Percentiles rank a stretch among this genome's conserved stretches.
Conservation (phyloP, 2,888 invertebrate species). For the Slavum lentiscoides region DNA sequence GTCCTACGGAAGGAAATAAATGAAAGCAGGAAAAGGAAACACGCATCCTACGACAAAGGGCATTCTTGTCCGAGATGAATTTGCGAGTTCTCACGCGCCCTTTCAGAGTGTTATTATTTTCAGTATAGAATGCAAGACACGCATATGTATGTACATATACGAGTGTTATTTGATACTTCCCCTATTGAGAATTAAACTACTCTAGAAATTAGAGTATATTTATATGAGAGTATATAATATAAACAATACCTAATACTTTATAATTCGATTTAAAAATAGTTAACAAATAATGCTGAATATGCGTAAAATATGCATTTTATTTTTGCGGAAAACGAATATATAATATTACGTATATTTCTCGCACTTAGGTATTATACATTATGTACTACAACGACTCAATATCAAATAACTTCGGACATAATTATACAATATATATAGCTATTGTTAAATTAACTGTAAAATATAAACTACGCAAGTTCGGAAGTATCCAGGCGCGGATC, state of each 20-base stretch:
- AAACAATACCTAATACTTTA: too few relatives aligned
- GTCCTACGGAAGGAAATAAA: conserved; percentile 43
- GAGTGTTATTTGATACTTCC: conserved; percentile 46
- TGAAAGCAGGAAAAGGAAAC: conserved; percentile 48
- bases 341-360: too few relatives aligned
- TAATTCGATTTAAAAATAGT: too few relatives aligned
- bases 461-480: too few relatives aligned
- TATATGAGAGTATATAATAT: not conserved
- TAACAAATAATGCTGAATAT: too few relatives aligned
- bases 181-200: conserved; percentile 24
- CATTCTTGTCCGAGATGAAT: conserved; percentile 42
- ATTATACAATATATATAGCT: too few relatives aligned
- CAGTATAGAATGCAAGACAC: not conserved
- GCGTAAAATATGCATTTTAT: not conserved
- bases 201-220: not conserved
- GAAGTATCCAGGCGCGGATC: too few relatives aligned
- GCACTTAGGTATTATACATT: too few relatives aligned
- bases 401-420: not conserved
- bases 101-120: conserved; percentile 7
- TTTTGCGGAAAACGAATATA: too few relatives aligned
- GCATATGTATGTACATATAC: not conserved
- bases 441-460: too few relatives aligned
- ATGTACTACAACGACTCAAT: too few relatives aligned
- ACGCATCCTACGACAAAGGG: conserved; percentile 47
- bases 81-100: conserved; percentile 42